phyloP scores from a whole-genome alignment of 1,140 invertebrate genomes.

The Paramacrobiotus metropolitanus region DNA sequence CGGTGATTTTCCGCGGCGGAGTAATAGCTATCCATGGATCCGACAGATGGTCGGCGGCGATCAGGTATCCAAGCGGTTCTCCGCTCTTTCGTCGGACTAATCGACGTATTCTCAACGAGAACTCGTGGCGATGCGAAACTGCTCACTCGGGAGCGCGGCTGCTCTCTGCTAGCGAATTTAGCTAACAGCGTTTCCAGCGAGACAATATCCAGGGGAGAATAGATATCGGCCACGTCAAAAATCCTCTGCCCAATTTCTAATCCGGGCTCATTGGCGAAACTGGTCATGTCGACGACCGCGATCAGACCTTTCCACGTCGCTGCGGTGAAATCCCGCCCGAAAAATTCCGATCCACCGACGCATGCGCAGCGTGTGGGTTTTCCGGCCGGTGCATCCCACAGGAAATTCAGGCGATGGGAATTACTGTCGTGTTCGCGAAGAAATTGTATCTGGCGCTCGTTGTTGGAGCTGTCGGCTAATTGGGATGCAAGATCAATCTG shows the following conservation, averaged over 20 bases:
- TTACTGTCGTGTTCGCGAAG: conserved; percentile 63
- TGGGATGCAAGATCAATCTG: conserved; percentile 11
- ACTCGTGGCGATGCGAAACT: too few relatives aligned
- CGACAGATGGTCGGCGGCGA: background rate
- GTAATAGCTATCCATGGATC: background rate
- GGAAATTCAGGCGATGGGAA: conserved; percentile 70
- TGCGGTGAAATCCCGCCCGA: background rate
- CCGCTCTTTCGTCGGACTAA: too few relatives aligned
- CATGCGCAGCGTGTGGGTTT: background rate
- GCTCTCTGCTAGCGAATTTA: background rate
- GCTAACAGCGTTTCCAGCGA: background rate
- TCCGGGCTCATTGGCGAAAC: background rate
- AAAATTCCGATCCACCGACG: background rate
- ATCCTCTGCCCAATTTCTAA: background rate
- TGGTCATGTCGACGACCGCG: background rate
- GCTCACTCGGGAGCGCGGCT: too few relatives aligned
- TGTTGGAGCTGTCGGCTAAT: conserved; percentile 9
- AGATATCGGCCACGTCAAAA: background rate
- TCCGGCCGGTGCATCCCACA: conserved; percentile 52
- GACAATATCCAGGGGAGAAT: background rate
- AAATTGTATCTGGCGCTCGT: conserved; percentile 25
- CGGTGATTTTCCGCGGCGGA: background rate
- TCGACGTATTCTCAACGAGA: too few relatives aligned
- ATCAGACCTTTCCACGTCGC: background rate
- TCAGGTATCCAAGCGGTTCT: background rate